Conservation (phyloP, 2,113 vertebrate genomes). For the Piaya cayana region DNA sequence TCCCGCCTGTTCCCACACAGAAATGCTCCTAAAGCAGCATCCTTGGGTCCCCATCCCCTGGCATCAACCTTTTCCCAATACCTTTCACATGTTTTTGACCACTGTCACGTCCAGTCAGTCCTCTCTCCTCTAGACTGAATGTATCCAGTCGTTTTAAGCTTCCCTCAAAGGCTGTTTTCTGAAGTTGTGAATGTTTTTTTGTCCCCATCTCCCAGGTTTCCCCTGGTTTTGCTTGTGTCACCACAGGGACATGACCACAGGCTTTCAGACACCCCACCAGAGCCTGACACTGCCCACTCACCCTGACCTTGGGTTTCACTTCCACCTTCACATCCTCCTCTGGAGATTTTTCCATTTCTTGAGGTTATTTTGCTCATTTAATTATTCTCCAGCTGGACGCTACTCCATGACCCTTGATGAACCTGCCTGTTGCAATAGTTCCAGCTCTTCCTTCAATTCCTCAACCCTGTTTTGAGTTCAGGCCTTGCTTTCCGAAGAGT, state of each 20-base stretch:
- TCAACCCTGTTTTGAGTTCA: neutral
- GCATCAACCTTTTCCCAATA: neutral
- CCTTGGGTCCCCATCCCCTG: neutral
- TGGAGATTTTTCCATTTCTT: neutral
- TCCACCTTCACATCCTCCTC: neutral
- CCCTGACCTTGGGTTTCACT: neutral
- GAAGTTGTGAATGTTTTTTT: neutral
- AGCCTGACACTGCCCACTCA: neutral
- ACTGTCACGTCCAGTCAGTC: fast-evolving
- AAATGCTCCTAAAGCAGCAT: fast-evolving
- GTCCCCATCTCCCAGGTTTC: neutral
- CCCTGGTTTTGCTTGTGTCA: neutral
- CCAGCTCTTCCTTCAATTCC: neutral
- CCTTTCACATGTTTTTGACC: neutral
- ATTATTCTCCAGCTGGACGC: fast-evolving
- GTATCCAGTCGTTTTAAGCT: neutral
- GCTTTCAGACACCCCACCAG: neutral
- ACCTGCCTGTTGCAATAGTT: neutral
- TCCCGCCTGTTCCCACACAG: fast-evolving
- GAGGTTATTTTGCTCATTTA: neutral
- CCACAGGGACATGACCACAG: neutral
- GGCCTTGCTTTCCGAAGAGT: neutral
- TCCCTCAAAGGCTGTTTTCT: neutral
- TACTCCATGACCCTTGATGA: neutral
- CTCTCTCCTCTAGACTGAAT: neutral